Evolutionary conservation across 2,113 vertebrate genomes (phyloP).

Genomic region (Todiramphus saurophagus): DNA sequence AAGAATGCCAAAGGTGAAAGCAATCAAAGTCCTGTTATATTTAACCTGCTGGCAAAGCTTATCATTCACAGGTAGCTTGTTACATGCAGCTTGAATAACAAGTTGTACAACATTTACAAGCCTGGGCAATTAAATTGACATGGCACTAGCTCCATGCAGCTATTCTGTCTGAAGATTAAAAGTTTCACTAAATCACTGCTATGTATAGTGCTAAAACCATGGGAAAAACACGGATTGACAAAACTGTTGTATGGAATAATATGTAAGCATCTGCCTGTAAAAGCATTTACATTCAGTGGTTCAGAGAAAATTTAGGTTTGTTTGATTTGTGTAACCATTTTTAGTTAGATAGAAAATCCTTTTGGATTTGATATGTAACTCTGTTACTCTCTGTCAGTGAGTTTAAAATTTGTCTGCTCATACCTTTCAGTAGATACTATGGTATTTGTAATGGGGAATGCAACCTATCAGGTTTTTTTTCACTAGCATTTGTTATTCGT

Average conservation of each 20-base stretch:
- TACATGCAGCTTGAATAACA: neutral
- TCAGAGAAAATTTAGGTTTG: neutral
- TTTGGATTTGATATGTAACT: neutral
- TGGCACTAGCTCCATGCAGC: neutral
- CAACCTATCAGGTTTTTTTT: neutral
- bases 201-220: neutral
- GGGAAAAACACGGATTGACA: neutral
- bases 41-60: neutral
- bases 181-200: neutral
- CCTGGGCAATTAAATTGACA: neutral
- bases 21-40: constrained; percentile 25
- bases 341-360: neutral
- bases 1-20: neutral
- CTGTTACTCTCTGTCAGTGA: neutral
- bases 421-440: neutral
- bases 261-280: neutral
- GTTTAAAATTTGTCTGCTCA: neutral
- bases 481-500: neutral
- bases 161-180: neutral
- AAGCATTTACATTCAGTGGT: neutral
- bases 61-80: neutral
- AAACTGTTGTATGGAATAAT: neutral
- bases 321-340: neutral
- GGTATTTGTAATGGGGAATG: neutral
- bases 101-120: neutral